phyloP scores from a whole-genome alignment of 2,113 vertebrate genomes.

The Sterrhoptilus dennistouni region DNA sequence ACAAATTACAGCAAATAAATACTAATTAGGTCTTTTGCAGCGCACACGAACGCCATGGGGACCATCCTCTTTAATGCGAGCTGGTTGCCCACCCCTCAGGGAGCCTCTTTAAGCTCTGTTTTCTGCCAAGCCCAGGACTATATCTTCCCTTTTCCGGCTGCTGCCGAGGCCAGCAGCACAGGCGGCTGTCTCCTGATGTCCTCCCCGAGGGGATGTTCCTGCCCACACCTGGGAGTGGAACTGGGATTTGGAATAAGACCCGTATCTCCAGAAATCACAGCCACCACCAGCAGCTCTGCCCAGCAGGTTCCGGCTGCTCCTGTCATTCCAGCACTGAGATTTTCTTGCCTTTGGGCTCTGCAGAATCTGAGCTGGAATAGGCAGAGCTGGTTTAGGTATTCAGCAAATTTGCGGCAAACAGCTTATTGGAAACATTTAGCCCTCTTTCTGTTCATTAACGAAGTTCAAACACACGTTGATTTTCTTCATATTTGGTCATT shows the following conservation, averaged over 20 bases:
- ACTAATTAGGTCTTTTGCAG: not conserved
- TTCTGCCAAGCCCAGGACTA: not conserved
- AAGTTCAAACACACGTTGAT: conserved; percentile 43
- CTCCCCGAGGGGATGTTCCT: not conserved
- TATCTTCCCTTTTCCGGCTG: not conserved
- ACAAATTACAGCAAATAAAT: not conserved
- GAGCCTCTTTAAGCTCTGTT: conserved; percentile 3
- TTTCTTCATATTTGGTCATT: conserved; percentile 30
- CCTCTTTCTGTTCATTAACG: not conserved
- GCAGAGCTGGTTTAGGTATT: not conserved
- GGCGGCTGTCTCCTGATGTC: not conserved
- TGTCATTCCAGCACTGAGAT: accelerated
- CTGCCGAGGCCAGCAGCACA: not conserved
- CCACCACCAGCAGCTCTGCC: not conserved
- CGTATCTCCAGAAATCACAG: not conserved
- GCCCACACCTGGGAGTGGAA: accelerated
- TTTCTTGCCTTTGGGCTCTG: not conserved
- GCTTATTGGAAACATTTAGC: conserved; percentile 18
- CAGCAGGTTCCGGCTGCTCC: not conserved
- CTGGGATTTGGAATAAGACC: accelerated
- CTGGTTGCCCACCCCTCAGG: not conserved
- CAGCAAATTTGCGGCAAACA: not conserved
- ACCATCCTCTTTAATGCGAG: not conserved
- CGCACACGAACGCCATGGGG: not conserved
- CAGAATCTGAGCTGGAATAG: not conserved